Conservation (phyloP, 2,888 invertebrate species). For the Escarpia spicata region DNA sequence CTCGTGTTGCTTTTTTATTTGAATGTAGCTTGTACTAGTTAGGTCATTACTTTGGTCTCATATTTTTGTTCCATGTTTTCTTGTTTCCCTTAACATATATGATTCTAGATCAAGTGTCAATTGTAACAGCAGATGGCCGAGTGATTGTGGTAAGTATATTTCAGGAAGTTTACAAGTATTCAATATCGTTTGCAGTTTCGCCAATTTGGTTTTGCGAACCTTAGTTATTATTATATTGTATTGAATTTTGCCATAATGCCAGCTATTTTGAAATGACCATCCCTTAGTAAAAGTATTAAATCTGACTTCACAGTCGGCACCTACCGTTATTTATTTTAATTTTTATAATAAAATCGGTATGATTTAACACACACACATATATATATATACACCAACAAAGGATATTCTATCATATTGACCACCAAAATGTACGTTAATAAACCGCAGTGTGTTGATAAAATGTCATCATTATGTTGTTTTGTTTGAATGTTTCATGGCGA, state of each 20-base stretch:
- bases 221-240: not conserved
- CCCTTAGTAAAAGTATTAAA: too few relatives aligned
- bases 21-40: too few relatives aligned
- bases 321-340: too few relatives aligned
- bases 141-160: constrained; percentile 82
- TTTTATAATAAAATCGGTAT: too few relatives aligned
- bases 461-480: not conserved
- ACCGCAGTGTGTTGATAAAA: too few relatives aligned
- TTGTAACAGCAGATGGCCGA: constrained; percentile 91
- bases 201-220: not conserved
- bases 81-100: not conserved
- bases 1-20: too few relatives aligned
- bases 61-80: not conserved
- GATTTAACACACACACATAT: too few relatives aligned
- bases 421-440: too few relatives aligned
- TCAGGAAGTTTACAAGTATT: not conserved
- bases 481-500: not conserved
- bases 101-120: constrained; percentile 10
- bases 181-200: not conserved
- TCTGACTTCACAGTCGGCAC: too few relatives aligned
- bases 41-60: not conserved
- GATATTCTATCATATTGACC: too few relatives aligned
- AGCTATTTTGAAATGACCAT: too few relatives aligned
- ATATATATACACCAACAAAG: too few relatives aligned
- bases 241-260: not conserved